Base-by-base conservation (phyloP, 2,113 vertebrate genomes). In the Rhinopomastus cyanomelas region DNA sequence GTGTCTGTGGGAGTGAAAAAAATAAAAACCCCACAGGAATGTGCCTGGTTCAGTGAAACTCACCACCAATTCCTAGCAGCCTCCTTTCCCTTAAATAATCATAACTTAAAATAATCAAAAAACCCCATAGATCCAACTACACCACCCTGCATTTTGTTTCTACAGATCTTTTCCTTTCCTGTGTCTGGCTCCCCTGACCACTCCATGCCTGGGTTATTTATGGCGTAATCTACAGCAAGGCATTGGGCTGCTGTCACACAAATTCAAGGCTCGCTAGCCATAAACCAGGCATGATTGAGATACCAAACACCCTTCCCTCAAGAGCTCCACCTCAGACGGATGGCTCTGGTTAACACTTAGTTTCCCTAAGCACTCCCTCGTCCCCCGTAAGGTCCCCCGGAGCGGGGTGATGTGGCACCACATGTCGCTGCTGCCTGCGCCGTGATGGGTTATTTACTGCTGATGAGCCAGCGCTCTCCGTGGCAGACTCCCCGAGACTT, bases 221-320 rank as follows among this genome's bases (percentile, higher is more conserved):
- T 84, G 92, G 94, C 52, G 85, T 89, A 61, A 92, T 90, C 94
- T 91, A 85, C 64, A 55, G 89, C 86, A 55, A 95, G 75, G 93
- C 92, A 88, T 46, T 69, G 81, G 85, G 90, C 37, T 12, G 93
- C 95, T 91, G 80, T 90, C 91, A 95, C 81, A 69, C 95, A 94
- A 91, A 94, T 86, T 68, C 92, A 86, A 80, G 90, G 87, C 72
- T 68, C 78, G 78, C 64, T 37, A 46, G 88, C 86, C 92, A 81
- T 76, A 95, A 86, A 86, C 72, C 95, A 72, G 88, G 48, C 72
- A 4, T 37, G 92, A 87, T 52, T 75, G 87, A 94, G 94, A 71
- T 19, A 46, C 62, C 87, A 87, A 90, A 34, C 87, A 55, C 87
- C 89, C 90, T 75, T 44, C 84, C 79, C 89, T 5, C 11, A 27